Base-by-base conservation (phyloP, 2,888 invertebrate genomes). In the Crossocerus cetratus region DNA sequence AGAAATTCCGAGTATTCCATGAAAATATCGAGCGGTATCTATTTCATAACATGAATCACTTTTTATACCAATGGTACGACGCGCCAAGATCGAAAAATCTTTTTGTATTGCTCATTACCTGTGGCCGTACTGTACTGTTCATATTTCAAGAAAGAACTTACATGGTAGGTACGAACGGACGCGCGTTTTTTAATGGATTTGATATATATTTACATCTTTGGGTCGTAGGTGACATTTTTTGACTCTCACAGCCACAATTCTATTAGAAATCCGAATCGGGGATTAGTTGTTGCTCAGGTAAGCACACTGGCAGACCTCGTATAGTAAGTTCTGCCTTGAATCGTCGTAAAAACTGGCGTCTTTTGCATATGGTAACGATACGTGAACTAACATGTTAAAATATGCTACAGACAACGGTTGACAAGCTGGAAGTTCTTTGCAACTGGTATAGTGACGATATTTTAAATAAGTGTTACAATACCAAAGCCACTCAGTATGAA, bases 41-140 rank as follows among this genome's bases (percentile, higher is more conserved):
- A 5, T 91, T 85, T 65, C 82, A 82, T 53, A 91, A 92, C 79
- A 89, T 92, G 64, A 88, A 87, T 77, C 79, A 78, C 5, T 90
- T 90, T 71, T 88, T 92, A 78, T 76, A 78, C 13, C 89, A 91
- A 74, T 92, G 92, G 92, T 87, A 90, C 18, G 83, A 86, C 49
- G 80, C 81, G 72, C 86, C 89, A 3, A 82, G 82, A 63, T 86
- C 88, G n/a, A 85, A 86, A 45, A 90, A 91, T 80, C 86, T 93
- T 56, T 92, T 91, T 78, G 90, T 92, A 84, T 86, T 92, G 22
- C 86, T 92, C 8, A 92, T 92, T 54, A 91, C 92, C 3, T 92
- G 92, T 72, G 91, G 91, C 45, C 88, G 92, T 75, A 92, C 92
- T 57, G 91, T 92, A 14, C 83, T 92, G 49, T 91, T 92, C 56